Evolutionary conservation across 2,113 vertebrate species (phyloP).

Genomic region (Dipodomys stephensi): DNA sequence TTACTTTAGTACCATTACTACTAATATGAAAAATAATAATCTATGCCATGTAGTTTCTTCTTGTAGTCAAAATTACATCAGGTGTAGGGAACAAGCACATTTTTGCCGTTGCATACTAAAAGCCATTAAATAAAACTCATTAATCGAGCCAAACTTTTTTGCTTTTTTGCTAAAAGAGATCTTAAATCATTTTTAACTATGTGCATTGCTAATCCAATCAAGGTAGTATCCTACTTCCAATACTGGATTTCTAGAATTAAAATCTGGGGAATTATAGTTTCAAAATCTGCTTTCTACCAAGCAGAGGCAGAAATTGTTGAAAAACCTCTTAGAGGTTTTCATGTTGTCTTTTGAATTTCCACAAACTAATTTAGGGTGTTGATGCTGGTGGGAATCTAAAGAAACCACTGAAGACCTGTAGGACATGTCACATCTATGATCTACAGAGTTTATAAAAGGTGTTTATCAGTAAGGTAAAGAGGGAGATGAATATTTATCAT

Average conservation of each 20-base stretch:
- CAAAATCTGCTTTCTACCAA: not conserved
- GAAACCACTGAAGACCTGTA: not conserved
- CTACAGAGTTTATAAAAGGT: not conserved
- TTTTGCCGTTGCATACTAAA: not conserved
- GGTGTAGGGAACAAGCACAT: not conserved
- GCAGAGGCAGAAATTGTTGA: not conserved
- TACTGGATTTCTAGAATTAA: not conserved
- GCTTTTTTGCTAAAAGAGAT: not conserved
- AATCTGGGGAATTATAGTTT: not conserved
- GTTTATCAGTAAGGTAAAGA: too few relatives aligned
- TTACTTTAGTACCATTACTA: not conserved
- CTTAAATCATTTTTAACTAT: not conserved
- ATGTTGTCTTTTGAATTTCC: not conserved
- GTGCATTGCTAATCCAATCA: not conserved
- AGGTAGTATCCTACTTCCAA: not conserved
- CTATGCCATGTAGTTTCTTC: not conserved
- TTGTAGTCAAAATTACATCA: not conserved
- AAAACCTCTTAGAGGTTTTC: not conserved
- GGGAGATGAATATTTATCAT: not conserved
- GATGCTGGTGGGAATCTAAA: not conserved
- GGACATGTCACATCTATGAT: not conserved
- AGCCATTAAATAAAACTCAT: not conserved
- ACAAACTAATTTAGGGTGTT: not conserved
- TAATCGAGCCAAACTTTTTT: not conserved
- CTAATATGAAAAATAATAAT: not conserved